Base-by-base conservation (phyloP, 2,888 invertebrate species). In the Drosophila barbarae region DNA sequence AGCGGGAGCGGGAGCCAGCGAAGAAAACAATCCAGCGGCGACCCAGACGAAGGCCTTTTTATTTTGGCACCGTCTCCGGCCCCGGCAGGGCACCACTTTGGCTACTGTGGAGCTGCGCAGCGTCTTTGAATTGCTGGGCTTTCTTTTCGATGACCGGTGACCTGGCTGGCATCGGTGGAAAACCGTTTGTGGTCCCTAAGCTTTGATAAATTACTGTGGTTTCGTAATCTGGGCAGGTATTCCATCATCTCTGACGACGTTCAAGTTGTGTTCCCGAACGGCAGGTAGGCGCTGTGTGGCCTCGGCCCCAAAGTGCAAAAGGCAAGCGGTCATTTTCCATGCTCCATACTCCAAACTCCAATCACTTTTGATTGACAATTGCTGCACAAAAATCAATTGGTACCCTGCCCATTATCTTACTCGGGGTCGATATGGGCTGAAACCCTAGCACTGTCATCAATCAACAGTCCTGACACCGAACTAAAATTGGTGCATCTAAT, bases 191-290 rank as follows among this genome's bases (percentile, higher is more conserved):
- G 60, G 46, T 26, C 56, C 44, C 59, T 32, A 50, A 41, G 68
- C 71, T 66, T 68, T 76, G 82, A 84, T 82, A 84, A 80, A 80
- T 84, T 63, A 69, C 74, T 69, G 74, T 52, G 70, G 76, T 71
- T 81, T 81, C 61, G 70, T 77, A 77, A 84, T 76, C 74, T 63
- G 71, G 32, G 44, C 58, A 47, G 66, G 72, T 78, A 80, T 80
- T 68, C 79, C 79, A 80, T 80, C 79, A 80, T 80, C 74, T 84
- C 65, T 67, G 74, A 82, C 74, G 72, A 78, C 79, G 78, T 61
- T 64, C 49, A 44, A 61, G 56, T 53, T 74, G 84, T 65, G 80
- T 77, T 78, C 78, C 54, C 57, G 64, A 75, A 61, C 81, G 80
- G 85, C 81, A 82, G 85, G 69, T 69, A 74, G 23, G 26, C 42